These are phyloP conservation scores for Polydrusus cervinus DNA, from an alignment of 2,888 invertebrate species.

Conservation along the genomic window DNA sequence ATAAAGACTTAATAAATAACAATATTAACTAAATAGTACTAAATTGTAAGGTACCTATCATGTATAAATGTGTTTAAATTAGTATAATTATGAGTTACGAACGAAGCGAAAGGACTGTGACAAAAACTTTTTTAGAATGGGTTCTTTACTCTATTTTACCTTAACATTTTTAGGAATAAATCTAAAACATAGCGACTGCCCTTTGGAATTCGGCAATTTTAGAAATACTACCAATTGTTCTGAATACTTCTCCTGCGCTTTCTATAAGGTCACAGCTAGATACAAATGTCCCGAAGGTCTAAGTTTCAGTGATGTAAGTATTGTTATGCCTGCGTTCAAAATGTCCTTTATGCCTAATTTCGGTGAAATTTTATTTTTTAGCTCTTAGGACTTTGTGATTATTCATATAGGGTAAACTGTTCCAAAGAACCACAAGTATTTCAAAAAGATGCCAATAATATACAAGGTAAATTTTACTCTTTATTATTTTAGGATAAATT, in stretches of 20 bases:
- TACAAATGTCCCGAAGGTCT: slow-evolving; percentile 78
- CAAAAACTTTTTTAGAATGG: no score
- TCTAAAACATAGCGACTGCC: slow-evolving; percentile 68
- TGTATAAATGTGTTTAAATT: no score
- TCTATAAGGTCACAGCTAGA: slow-evolving; percentile 69
- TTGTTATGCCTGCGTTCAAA: neutral
- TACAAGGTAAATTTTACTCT: slow-evolving; percentile 27
- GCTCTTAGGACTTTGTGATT: slow-evolving; percentile 79
- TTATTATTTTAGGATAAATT: no score
- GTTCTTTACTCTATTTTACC: neutral
- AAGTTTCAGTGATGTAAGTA: slow-evolving; percentile 65
- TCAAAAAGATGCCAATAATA: slow-evolving; percentile 22
- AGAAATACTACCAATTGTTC: slow-evolving; percentile 77
- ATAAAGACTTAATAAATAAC: no score
- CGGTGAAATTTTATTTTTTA: slow-evolving; percentile 66
- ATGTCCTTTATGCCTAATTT: neutral
- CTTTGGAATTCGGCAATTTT: slow-evolving; percentile 76
- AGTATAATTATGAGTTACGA: no score
- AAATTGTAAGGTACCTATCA: neutral
- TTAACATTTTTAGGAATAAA: neutral
- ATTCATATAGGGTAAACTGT: slow-evolving; percentile 76
- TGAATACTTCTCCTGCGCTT: slow-evolving; percentile 79
- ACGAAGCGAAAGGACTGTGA: no score
- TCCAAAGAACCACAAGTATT: slow-evolving; percentile 61
- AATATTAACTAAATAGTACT: no score